These are phyloP conservation scores for Danaus plexippus DNA, from an alignment of 1,140 invertebrate genomes.

Conservation along the genomic window DNA sequence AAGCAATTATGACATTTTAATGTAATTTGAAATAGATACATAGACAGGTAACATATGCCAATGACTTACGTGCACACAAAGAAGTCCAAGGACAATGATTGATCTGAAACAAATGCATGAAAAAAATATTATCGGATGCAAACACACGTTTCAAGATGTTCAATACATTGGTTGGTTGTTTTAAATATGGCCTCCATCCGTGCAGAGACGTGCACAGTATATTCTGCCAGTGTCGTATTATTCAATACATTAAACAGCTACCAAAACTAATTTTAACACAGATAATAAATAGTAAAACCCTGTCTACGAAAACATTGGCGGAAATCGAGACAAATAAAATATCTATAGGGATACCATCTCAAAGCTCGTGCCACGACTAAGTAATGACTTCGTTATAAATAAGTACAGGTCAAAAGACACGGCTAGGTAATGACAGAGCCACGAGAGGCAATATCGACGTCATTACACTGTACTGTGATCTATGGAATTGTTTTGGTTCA, in stretches of 20 bases:
- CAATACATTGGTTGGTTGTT: no score
- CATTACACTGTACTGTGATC: conserved; percentile 34
- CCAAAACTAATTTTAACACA: neutral
- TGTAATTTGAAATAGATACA: no score
- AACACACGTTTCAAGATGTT: neutral
- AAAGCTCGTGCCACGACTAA: no score
- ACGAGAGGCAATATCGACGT: conserved; percentile 35
- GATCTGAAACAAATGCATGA: conserved; percentile 28
- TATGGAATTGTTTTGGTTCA: conserved; percentile 38
- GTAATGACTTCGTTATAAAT: conserved; percentile 6
- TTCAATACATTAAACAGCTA: neutral
- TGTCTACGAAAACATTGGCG: no score
- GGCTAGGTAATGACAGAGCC: conserved; percentile 52
- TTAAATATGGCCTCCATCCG: no score
- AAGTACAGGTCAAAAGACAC: conserved; percentile 56
- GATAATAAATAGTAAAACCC: no score
- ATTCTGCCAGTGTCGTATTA: no score
- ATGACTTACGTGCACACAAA: conserved; percentile 24
- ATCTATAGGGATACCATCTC: conserved; percentile 1
- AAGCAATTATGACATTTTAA: no score
- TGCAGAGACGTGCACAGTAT: no score
- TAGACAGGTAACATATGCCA: no score
- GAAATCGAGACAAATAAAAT: neutral
- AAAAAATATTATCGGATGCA: neutral
- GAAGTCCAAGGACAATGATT: conserved; percentile 24